Base-by-base conservation (phyloP, 2,113 vertebrate genomes). In the Nesospiza acunhae region DNA sequence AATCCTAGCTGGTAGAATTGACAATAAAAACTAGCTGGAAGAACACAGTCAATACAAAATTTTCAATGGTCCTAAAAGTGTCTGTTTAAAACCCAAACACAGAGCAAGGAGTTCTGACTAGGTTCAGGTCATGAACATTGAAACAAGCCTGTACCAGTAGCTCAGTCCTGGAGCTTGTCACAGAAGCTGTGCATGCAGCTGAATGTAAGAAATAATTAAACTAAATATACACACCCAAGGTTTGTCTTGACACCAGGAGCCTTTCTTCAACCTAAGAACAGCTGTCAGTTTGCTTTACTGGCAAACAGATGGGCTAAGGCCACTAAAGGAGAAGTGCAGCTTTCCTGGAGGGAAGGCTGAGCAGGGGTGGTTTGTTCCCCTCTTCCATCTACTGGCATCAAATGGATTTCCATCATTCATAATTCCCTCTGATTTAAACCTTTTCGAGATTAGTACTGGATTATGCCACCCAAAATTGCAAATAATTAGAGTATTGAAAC, bases 51-150 rank as follows among this genome's bases (percentile, higher is more conserved):
- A 16, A 66, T 20, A 66, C 44, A 69, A 21, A 66, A 26, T 16
- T 3, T 13, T 14, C 9, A 8, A 0, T 10, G 9, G 37, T 30
- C 42, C n/a, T 67, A 18, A 8, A 33, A 70, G 4, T 0, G 3
- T 5, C 68, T 22, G 24, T 73, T 52, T 22, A 64, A 30, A 59
- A 80, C 12, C 0, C 42, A 41, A 73, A 47, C 42, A 11, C 23
- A 24, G 16, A 59, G 41, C 33, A 39, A 23, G 23, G 35, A 66
- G 9, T 69, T 94, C 23, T 47, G 24, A 14, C 11, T 6, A 20
- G 27, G 39, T 14, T 63, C 62, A 46, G 2, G 20, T 44, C 46
- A 13, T 2, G 0, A 49, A 56, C 2, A 11, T 2, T n/a, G 22
- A 33, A 90, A 59, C 12, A 33, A 37, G 24, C 33, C 15, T 22